These are phyloP conservation scores for Melinopterus prodromus DNA, from an alignment of 2,888 invertebrate species.

Conservation along the genomic window DNA sequence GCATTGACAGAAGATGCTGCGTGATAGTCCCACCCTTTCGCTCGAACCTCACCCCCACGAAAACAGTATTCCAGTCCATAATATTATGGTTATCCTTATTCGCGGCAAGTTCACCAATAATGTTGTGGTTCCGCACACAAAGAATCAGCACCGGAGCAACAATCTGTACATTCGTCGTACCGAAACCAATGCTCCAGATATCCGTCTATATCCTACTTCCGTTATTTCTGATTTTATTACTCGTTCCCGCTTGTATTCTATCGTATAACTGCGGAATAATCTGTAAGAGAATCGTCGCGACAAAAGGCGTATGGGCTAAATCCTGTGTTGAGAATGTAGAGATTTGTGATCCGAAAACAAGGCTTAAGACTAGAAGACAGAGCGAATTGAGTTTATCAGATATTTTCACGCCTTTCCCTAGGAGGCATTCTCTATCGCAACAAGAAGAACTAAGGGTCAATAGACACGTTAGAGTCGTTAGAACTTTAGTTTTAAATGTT, in stretches of 20 bases:
- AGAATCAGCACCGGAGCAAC: constrained; percentile 48
- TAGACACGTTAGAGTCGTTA: constrained; percentile 64
- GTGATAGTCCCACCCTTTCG: constrained; percentile 66
- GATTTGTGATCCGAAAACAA: constrained; percentile 47
- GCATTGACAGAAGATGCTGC: constrained; percentile 66
- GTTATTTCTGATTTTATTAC: constrained; percentile 63
- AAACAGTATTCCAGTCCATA: constrained; percentile 58
- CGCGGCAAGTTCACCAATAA: constrained; percentile 62
- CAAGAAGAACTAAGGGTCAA: constrained; percentile 63
- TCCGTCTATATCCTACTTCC: constrained; percentile 50
- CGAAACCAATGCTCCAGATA: constrained; percentile 50
- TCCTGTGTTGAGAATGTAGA: constrained; percentile 58
- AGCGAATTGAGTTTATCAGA: constrained; percentile 63
- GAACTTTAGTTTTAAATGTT: constrained; percentile 64
- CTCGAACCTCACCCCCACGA: constrained; percentile 61
- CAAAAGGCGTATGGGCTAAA: constrained; percentile 63
- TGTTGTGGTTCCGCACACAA: constrained; percentile 63
- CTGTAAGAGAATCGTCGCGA: constrained; percentile 64
- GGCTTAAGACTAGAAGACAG: constrained; percentile 57
- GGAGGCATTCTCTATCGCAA: constrained; percentile 62
- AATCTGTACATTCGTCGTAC: constrained; percentile 66
- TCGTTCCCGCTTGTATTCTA: constrained; percentile 62
- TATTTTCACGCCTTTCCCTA: constrained; percentile 61
- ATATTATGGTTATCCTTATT: constrained; percentile 58
- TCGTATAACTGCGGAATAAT: constrained; percentile 66